A percentile compares a stretch with the other conserved stretches of the same genome.
These are phyloP conservation scores for Sphaerophoria taeniata DNA, from an alignment of 2,888 invertebrate species.

Conservation along the genomic window DNA sequence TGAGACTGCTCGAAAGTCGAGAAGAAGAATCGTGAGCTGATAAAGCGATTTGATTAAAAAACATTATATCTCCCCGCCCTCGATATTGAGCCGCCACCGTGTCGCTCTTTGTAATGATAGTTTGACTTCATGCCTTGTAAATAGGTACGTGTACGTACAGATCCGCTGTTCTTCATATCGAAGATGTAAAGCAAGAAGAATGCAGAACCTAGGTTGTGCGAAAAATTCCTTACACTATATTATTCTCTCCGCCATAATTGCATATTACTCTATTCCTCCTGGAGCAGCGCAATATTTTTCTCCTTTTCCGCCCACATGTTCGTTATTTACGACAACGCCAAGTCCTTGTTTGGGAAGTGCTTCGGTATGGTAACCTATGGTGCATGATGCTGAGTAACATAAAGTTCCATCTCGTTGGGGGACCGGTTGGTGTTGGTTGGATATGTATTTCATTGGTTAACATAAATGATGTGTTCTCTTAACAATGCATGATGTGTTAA, in stretches of 20 bases:
- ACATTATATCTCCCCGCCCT: constrained; percentile 55
- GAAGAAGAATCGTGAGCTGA: constrained; percentile 64
- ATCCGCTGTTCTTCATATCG: background rate
- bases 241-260: constrained; percentile 66
- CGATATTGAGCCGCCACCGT: constrained; percentile 46
- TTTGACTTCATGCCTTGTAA: constrained; percentile 11
- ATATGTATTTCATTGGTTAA: too few relatives aligned
- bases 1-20: background rate
- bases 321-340: constrained; percentile 72
- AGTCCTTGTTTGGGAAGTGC: constrained; percentile 61
- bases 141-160: too few relatives aligned
- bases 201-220: constrained; percentile 65
- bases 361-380: constrained; percentile 27
- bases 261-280: constrained; percentile 75
- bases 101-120: constrained; percentile 44
- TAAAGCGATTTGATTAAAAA: constrained; percentile 72
- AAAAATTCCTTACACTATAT: constrained; percentile 49
- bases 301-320: constrained; percentile 76
- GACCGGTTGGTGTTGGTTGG: too few relatives aligned
- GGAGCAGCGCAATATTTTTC: constrained; percentile 72
- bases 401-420: constrained; percentile 45
- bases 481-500: too few relatives aligned
- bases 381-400: constrained; percentile 50
- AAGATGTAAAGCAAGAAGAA: background rate
- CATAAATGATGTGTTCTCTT: too few relatives aligned